These are phyloP conservation scores for Oreocharis arfaki DNA, from an alignment of 2,113 vertebrate genomes.

Conservation along the genomic window DNA sequence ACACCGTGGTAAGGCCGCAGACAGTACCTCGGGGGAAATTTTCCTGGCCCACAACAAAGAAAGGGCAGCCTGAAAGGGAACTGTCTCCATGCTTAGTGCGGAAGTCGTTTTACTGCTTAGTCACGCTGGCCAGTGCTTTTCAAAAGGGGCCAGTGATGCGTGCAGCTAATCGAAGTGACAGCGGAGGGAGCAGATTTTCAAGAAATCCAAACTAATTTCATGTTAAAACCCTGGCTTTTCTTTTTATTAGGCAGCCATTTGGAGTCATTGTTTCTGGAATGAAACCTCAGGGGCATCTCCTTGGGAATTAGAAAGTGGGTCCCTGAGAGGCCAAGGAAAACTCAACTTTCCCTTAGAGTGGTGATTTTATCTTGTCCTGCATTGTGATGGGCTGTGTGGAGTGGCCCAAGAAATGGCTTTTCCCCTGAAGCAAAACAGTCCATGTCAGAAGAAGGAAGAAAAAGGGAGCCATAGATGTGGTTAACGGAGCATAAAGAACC, in stretches of 20 bases:
- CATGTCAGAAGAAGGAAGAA: background rate
- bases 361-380: background rate
- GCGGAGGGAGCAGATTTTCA: background rate
- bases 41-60: background rate
- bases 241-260: background rate
- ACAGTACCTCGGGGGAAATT: background rate
- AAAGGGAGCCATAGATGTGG: background rate
- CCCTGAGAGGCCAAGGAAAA: background rate
- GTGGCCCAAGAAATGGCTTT: background rate
- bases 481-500: background rate
- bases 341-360: background rate
- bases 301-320: background rate
- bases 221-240: background rate
- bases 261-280: background rate
- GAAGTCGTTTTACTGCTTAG: conserved; percentile 16
- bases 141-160: background rate
- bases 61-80: background rate
- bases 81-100: background rate
- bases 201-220: background rate
- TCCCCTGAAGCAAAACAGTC: background rate
- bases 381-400: background rate
- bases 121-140: background rate
- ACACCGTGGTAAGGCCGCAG: background rate
- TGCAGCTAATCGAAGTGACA: background rate
- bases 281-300: background rate